phyloP scores from a whole-genome alignment of 1,140 invertebrate species.

The Brachionus calyciflorus region DNA sequence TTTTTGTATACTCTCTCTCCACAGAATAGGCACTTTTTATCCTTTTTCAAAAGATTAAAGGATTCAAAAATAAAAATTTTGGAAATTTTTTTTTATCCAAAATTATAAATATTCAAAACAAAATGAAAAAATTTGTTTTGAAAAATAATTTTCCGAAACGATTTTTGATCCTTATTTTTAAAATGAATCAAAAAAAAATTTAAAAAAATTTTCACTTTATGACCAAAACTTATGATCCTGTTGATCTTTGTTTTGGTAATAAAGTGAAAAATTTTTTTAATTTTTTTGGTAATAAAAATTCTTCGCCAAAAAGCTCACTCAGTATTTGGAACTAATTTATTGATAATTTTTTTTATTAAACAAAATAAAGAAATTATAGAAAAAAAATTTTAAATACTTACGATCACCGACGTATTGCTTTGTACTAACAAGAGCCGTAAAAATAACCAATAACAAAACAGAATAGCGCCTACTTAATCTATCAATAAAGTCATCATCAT shows the following conservation, averaged over 20 bases:
- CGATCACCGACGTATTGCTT: constrained; percentile 82
- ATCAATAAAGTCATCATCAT: constrained; percentile 65
- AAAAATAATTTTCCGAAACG: too few relatives aligned
- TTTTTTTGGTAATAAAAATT: too few relatives aligned
- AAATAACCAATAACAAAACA: constrained; percentile 63
- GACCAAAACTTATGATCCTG: too few relatives aligned
- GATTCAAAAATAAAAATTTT: neutral
- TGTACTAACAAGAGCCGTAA: constrained; percentile 77
- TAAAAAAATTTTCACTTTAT: too few relatives aligned
- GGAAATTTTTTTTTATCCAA: neutral
- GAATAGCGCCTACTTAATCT: constrained; percentile 63
- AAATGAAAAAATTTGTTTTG: neutral
- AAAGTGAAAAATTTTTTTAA: too few relatives aligned
- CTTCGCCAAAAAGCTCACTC: too few relatives aligned
- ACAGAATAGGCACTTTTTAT: too few relatives aligned
- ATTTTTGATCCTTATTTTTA: too few relatives aligned
- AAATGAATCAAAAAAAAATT: too few relatives aligned
- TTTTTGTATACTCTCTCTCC: too few relatives aligned
- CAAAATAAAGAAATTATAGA: neutral
- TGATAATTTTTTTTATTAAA: neutral
- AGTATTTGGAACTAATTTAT: too few relatives aligned
- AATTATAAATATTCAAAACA: neutral
- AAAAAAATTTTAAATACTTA: constrained; percentile 29
- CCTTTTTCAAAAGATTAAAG: neutral
- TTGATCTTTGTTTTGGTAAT: too few relatives aligned